phyloP scores from a whole-genome alignment of 2,113 vertebrate genomes.

The Alectura lathami region DNA sequence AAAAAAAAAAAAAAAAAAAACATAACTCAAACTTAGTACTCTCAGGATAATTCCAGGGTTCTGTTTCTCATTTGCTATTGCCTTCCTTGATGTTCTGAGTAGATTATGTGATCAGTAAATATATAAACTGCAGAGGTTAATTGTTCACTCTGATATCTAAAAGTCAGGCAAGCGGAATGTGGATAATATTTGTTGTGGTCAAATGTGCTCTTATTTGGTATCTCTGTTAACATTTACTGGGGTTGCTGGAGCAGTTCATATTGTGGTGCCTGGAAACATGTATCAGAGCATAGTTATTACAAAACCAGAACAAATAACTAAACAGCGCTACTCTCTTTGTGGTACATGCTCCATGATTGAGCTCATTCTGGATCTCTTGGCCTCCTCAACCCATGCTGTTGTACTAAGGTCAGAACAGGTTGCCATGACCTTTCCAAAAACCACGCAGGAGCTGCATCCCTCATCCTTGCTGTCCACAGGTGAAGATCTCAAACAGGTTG shows the following conservation, averaged over 20 bases:
- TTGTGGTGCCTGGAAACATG: fast-evolving
- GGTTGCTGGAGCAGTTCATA: background rate
- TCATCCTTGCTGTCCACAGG: background rate
- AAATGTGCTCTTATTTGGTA: background rate
- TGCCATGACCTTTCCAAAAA: background rate
- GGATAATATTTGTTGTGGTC: background rate
- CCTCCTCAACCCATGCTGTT: background rate
- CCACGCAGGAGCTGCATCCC: background rate
- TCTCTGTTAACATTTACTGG: background rate
- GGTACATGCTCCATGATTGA: fast-evolving
- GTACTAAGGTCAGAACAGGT: background rate
- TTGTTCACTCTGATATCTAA: background rate
- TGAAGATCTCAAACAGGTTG: background rate
- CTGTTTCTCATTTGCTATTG: background rate
- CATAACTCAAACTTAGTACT: background rate
- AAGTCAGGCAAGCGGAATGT: background rate
- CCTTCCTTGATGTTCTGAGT: background rate
- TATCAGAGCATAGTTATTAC: background rate
- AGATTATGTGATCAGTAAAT: background rate
- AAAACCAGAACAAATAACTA: background rate
- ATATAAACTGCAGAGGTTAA: background rate
- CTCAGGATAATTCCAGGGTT: background rate
- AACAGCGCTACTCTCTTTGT: fast-evolving
- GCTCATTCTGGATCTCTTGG: background rate
- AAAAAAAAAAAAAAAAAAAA: too few relatives aligned